Percentiles rank a stretch among this genome's conserved stretches.
These are phyloP conservation scores for Synanthedon formicaeformis DNA, from an alignment of 2,888 invertebrate genomes.

Conservation along the genomic window DNA sequence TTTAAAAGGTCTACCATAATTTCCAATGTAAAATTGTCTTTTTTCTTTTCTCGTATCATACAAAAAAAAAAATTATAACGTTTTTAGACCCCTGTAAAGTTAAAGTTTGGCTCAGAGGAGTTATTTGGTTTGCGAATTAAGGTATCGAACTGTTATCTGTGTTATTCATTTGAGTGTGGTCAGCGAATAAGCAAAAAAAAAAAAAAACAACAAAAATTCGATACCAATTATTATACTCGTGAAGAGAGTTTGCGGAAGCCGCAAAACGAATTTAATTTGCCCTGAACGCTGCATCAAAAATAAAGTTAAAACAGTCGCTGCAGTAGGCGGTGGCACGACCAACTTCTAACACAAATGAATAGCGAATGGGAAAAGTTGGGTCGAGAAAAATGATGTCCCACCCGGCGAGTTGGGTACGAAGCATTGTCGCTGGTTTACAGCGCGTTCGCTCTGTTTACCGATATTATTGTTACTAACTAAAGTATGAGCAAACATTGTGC, in stretches of 20 bases:
- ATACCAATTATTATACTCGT: constrained; percentile 58
- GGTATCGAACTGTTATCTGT: constrained; percentile 22
- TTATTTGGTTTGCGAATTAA: no score
- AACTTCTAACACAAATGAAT: constrained; percentile 72
- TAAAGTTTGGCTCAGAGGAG: no score
- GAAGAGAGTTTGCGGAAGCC: constrained; percentile 65
- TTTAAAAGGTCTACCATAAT: no score
- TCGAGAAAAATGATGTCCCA: constrained; percentile 67
- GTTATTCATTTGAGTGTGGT: constrained; percentile 6
- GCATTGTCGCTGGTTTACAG: constrained; percentile 39
- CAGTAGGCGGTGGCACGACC: constrained; percentile 56
- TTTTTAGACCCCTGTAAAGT: no score
- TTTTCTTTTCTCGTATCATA: no score
- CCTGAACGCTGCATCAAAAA: constrained; percentile 70
- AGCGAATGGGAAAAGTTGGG: constrained; percentile 69
- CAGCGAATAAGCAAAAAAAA: constrained; percentile 7
- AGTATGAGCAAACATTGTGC: constrained; percentile 9
- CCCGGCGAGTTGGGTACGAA: constrained; percentile 34
- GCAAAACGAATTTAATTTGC: constrained; percentile 71
- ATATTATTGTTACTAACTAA: constrained; percentile 55
- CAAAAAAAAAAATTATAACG: no score
- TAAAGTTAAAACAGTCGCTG: constrained; percentile 70
- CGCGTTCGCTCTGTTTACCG: constrained; percentile 36
- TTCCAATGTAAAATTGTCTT: no score
- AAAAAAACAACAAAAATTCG: constrained; percentile 40